phyloP scores from a whole-genome alignment of 2,797 vertebrate species.

The Champsocephalus esox region DNA sequence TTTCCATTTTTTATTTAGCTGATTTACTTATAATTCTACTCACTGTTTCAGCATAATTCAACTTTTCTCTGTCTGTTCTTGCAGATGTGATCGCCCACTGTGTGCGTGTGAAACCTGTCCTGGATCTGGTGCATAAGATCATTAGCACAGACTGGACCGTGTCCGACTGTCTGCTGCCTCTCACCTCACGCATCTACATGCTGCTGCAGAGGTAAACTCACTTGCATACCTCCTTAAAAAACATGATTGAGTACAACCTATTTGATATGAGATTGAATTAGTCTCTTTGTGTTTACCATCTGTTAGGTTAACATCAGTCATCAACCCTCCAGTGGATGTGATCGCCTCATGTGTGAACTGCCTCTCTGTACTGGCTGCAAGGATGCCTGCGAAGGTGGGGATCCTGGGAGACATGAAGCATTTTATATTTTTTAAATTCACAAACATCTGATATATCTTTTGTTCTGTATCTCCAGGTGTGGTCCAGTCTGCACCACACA shows the following conservation, averaged over 20 bases:
- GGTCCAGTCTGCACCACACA: constrained; percentile 96
- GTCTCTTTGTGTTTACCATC: not conserved
- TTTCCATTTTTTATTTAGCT: no score
- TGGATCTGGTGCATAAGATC: constrained; percentile 96
- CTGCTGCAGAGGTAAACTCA: constrained; percentile 91
- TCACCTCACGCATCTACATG: constrained; percentile 98
- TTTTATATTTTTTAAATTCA: not conserved
- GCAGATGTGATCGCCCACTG: constrained; percentile 95
- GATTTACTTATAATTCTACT: no score
- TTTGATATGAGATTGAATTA: not conserved
- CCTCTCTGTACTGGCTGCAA: constrained; percentile 92
- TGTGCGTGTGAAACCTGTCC: constrained; percentile 93
- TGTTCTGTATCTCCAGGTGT: constrained; percentile 86
- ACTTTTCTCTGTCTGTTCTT: not conserved
- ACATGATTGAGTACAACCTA: no score
- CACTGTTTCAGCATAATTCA: not conserved
- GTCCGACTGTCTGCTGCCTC: constrained; percentile 95
- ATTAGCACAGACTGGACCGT: constrained; percentile 95
- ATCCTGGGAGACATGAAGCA: not conserved
- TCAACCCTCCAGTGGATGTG: constrained; percentile 94
- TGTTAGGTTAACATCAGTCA: constrained; percentile 92
- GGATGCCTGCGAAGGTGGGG: constrained; percentile 94
- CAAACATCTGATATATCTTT: no score
- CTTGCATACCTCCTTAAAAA: not conserved
- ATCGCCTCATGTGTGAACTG: constrained; percentile 98